These are phyloP conservation scores for Drosophila falleni DNA, from an alignment of 2,888 invertebrate species.

Conservation along the genomic window DNA sequence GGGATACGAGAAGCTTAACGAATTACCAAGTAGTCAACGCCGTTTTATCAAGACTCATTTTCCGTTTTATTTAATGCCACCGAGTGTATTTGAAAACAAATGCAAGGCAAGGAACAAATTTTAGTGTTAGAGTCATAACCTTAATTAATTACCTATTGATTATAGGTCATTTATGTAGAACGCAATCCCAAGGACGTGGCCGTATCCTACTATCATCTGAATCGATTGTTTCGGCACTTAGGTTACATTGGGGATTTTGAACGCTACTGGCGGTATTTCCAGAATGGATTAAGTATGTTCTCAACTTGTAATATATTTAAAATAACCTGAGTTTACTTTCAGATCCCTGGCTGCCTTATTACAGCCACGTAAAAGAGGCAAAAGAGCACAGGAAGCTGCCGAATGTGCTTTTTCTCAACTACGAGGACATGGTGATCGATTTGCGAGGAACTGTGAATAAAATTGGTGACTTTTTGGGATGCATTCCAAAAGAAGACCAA, in stretches of 20 bases:
- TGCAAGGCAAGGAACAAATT: conserved; percentile 85
- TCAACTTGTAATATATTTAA: too few species aligned
- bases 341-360: conserved; percentile 92
- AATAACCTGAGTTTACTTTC: conserved; percentile 32
- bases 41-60: conserved; percentile 89
- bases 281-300: conserved; percentile 88
- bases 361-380: conserved; percentile 92
- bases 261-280: conserved; percentile 90
- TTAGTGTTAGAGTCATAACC: not conserved
- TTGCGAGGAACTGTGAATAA: conserved; percentile 87
- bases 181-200: conserved; percentile 94
- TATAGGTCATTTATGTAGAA: conserved; percentile 91
- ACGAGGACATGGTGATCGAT: conserved; percentile 91
- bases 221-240: conserved; percentile 88
- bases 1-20: too few species aligned
- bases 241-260: conserved; percentile 89
- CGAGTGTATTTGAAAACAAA: conserved; percentile 87
- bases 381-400: conserved; percentile 89
- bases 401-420: conserved; percentile 91
- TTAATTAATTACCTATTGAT: too few species aligned
- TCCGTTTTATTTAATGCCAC: conserved; percentile 91
- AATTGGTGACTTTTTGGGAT: conserved; percentile 88
- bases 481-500: conserved; percentile 87
- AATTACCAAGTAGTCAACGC: conserved; percentile 78
- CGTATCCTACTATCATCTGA: conserved; percentile 93